Evolutionary conservation across 2,888 invertebrate genomes (phyloP), one percentile per base, ranked within the genome.

Genomic region (Bellardia pandia): DNA sequence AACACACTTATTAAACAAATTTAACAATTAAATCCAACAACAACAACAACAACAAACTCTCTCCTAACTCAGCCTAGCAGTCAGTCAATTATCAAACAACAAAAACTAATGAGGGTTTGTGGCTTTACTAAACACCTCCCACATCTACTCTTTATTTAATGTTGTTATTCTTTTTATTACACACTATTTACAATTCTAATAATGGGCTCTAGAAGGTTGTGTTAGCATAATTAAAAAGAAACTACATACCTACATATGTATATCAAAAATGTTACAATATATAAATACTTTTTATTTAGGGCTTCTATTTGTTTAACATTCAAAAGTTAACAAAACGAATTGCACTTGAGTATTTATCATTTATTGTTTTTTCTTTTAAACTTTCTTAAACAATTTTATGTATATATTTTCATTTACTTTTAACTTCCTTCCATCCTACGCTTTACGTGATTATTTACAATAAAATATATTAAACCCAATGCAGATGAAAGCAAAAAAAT

Each of bases 281-380:
- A 37, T 37, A 3, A 51, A 42, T 77, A 75, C 81, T 85, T 88
- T 23, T 78, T 82, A 85, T 82, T 85, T 60, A 88, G 40, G 86
- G 84, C 83, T 87, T 42, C 48, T 23, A 80, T 86, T 81, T 78
- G 71, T 81, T 64, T 83, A 84, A 85, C 76, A 79, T 69, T 16
- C 62, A 82, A 78, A 75, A 81, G 51, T 53, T 37, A 62, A 79
- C n/a, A 53, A 48, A 77, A 45, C 45, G 48, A 79, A 74, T 48
- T 72, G 87, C 87, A 84, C 87, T 79, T 79, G 79, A 81, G 56
- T 78, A 71, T 30, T 4, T 37, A 37, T 37, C 37, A 69, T 74
- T 66, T 58, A 75, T 82, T 8, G 1, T 33, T 62, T 56, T 77
- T 71, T 84, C 30, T 58, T 30, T 33, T 40, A 33, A 71, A 74